Conservation (phyloP, 2,888 invertebrate genomes). For the Desoria tigrina region DNA sequence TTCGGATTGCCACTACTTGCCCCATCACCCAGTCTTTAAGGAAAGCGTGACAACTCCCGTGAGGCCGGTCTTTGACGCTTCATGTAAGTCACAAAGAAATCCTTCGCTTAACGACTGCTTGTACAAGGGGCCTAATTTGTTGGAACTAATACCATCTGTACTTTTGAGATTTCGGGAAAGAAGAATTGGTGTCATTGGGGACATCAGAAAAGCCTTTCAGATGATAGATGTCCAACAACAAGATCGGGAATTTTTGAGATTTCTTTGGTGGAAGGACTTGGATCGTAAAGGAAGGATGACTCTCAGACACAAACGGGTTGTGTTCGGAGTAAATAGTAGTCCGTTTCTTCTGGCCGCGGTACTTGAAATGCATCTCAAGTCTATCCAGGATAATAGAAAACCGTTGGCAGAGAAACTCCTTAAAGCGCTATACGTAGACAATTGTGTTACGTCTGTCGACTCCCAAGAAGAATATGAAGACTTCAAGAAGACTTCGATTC, state of each 20-base stretch:
- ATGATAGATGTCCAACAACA: too few species aligned
- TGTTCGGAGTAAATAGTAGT: neutral
- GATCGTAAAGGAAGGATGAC: neutral
- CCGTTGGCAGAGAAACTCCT: neutral
- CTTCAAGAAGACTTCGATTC: too few species aligned
- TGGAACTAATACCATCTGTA: too few species aligned
- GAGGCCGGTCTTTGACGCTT: slow-evolving; percentile 28
- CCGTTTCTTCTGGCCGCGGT: neutral
- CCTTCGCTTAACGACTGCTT: slow-evolving; percentile 38
- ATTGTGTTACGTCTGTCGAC: too few species aligned
- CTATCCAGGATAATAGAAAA: neutral
- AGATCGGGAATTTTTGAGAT: too few species aligned
- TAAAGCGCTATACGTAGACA: neutral
- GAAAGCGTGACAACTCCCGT: slow-evolving; percentile 17
- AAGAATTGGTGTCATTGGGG: too few species aligned
- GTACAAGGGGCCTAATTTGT: neutral
- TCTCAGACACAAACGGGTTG: neutral
- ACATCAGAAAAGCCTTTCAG: too few species aligned
- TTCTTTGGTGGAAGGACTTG: too few species aligned
- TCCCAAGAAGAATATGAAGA: too few species aligned
- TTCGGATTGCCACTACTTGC: slow-evolving; percentile 29
- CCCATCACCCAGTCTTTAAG: slow-evolving; percentile 46
- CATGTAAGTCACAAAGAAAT: slow-evolving; percentile 1
- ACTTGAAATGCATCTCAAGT: neutral
- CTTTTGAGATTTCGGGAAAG: too few species aligned